These are phyloP conservation scores for Lepisosteus osseus DNA, from an alignment of 2,113 vertebrate genomes.

Conservation along the genomic window DNA sequence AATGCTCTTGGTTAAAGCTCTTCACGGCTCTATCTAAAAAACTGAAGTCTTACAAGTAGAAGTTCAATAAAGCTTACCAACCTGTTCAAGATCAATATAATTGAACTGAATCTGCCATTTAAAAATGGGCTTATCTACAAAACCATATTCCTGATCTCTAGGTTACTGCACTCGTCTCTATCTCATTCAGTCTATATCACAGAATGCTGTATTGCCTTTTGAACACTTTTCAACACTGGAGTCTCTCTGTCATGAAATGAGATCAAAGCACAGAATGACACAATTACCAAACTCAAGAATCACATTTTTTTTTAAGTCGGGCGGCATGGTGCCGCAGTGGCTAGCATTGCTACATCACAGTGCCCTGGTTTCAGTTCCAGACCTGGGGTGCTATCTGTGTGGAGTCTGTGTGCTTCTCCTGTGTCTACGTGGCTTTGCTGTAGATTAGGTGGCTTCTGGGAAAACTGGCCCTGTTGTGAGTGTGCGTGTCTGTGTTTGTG, in stretches of 20 bases:
- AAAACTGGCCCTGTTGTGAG: too few species aligned
- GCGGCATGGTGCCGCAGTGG: too few species aligned
- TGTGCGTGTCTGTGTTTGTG: too few species aligned
- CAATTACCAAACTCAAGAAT: slow-evolving; percentile 3
- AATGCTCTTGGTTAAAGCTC: too few species aligned
- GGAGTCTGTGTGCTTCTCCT: too few species aligned
- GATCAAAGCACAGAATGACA: neutral
- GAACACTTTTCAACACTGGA: neutral
- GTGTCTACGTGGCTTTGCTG: too few species aligned
- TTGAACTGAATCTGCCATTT: neutral
- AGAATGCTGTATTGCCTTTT: neutral
- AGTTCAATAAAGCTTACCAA: neutral
- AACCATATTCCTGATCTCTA: neutral
- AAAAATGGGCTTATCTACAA: neutral
- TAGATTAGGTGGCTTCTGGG: too few species aligned
- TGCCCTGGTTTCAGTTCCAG: too few species aligned
- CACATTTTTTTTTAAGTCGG: neutral
- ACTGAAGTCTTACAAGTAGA: too few species aligned
- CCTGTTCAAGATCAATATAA: neutral
- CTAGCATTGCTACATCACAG: too few species aligned
- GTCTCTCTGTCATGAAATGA: neutral
- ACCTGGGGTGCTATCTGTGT: too few species aligned
- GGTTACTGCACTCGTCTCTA: neutral
- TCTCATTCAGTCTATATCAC: neutral
- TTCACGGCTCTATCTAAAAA: too few species aligned